Percentiles rank a stretch among this genome's conserved stretches.
Evolutionary conservation across 2,888 invertebrate species (phyloP).

Genomic region (Melangyna quadrimaculata): DNA sequence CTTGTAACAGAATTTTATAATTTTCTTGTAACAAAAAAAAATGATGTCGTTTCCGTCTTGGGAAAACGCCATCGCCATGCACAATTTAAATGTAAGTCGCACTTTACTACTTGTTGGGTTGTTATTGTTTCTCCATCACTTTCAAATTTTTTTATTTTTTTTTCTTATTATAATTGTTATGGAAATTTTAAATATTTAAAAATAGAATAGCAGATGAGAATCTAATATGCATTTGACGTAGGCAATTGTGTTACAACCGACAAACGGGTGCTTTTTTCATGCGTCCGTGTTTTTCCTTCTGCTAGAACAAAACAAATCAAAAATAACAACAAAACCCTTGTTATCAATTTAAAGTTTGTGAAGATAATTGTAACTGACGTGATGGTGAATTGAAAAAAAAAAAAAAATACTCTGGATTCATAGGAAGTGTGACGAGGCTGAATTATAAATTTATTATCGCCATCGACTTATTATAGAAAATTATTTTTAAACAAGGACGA

Average conservation of each 20-base stretch:
- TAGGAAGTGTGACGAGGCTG: not conserved
- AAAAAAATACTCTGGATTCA: not conserved
- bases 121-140: not conserved
- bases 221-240: conserved; percentile 49
- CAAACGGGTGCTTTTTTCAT: conserved; percentile 18
- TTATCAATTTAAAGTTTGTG: conserved; percentile 22
- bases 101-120: not conserved
- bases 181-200: conserved; percentile 25
- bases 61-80: not conserved
- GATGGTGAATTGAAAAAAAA: not conserved
- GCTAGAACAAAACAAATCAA: not conserved
- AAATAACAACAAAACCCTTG: not conserved
- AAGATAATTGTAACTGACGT: conserved; percentile 21
- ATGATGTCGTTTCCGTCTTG: not conserved
- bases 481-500: conserved; percentile 26
- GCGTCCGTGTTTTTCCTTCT: not conserved
- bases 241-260: conserved; percentile 14
- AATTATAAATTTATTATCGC: not conserved
- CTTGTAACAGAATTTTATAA: not conserved
- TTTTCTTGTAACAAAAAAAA: conserved; percentile 14
- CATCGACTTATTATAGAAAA: not conserved
- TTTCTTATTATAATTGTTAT: conserved; percentile 15
- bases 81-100: not conserved
- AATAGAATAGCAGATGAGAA: conserved; percentile 44
- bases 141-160: not conserved